These are phyloP conservation scores for Plumapathes pennacea DNA, from an alignment of 92 coral and sea anemone genomes.

Conservation along the genomic window DNA sequence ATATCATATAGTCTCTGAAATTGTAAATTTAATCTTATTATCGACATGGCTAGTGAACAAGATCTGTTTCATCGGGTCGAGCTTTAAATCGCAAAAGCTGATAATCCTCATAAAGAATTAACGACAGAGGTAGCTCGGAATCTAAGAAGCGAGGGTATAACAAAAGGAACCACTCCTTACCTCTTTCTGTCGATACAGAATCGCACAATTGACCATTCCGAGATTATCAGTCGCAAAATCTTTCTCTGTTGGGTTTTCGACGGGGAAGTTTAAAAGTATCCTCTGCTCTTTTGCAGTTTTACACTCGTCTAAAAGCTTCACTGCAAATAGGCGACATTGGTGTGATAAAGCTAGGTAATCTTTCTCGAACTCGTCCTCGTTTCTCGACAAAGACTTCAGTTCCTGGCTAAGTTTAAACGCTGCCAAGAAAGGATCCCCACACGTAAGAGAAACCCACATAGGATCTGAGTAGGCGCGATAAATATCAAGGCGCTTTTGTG, in stretches of 20 bases:
- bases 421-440: conserved; percentile 73
- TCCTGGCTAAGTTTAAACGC: conserved; percentile 83
- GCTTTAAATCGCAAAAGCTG: too few species aligned
- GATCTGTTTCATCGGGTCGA: too few species aligned
- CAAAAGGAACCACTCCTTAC: conserved; percentile 56
- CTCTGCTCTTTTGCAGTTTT: conserved; percentile 86
- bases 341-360: conserved; percentile 74
- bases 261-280: conserved; percentile 77
- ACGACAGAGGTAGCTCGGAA: too few species aligned
- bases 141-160: too few species aligned
- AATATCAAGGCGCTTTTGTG: conserved; percentile 84
- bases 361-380: conserved; percentile 94
- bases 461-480: conserved; percentile 90
- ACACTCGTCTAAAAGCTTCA: conserved; percentile 89
- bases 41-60: too few species aligned
- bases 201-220: conserved; percentile 82
- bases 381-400: conserved; percentile 64
- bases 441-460: conserved; percentile 80
- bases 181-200: conserved; percentile 94
- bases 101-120: too few species aligned
- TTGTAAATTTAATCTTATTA: too few species aligned
- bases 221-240: conserved; percentile 64
- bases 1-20: too few species aligned
- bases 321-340: conserved; percentile 77
- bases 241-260: conserved; percentile 58